Conservation (phyloP, 2,888 invertebrate species). For the Drosophila borborema region DNA sequence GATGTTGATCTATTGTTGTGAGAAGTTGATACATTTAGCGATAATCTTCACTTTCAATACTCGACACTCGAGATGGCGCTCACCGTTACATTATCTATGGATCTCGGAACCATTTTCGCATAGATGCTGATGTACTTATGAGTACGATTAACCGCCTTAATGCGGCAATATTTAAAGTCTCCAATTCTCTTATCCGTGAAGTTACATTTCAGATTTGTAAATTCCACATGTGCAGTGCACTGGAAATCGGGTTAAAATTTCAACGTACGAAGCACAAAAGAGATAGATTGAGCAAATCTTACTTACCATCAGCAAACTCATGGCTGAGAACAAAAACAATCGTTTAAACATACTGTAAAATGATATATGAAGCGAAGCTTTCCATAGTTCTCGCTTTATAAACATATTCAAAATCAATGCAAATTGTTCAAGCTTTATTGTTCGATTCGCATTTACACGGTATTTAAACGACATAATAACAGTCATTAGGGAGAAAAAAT, state of each 20-base stretch:
- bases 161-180: conserved; percentile 23
- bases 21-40: not conserved
- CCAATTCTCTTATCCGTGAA: not conserved
- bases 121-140: conserved; percentile 50
- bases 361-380: not conserved
- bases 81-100: conserved; percentile 33
- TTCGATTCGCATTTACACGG: not conserved
- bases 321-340: conserved; percentile 1
- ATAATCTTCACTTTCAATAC: fast-evolving
- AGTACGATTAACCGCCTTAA: conserved; percentile 56
- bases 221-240: conserved; percentile 35
- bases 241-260: not conserved
- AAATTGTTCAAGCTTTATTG: not conserved
- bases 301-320: conserved; percentile 16
- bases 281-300: not conserved
- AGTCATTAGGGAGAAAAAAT: too few relatives aligned
- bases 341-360: conserved; percentile 7
- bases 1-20: conserved; percentile 22
- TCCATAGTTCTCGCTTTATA: not conserved
- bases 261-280: too few relatives aligned
- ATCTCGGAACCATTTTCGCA: not conserved
- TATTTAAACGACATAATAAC: conserved; percentile 10
- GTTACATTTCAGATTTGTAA: conserved; percentile 56
- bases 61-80: not conserved
- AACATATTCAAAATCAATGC: too few relatives aligned